These are phyloP conservation scores for Channallabes apus DNA, from an alignment of 2,797 vertebrate genomes.

Conservation along the genomic window DNA sequence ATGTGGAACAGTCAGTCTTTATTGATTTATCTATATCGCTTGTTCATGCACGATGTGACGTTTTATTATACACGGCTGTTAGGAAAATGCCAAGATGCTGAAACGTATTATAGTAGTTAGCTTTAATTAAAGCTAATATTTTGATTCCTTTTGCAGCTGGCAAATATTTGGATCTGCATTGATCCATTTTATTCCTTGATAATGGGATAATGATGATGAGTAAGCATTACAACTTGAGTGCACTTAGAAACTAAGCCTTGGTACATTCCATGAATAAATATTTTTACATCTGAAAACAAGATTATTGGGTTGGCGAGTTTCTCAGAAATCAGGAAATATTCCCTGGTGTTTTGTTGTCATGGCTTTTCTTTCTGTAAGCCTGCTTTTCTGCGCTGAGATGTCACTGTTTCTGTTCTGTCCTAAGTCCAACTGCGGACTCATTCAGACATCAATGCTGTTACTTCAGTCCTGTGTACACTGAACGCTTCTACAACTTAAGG, in stretches of 20 bases:
- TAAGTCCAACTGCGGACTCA: neutral
- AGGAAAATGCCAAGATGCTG: neutral
- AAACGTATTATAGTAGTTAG: neutral
- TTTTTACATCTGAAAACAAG: neutral
- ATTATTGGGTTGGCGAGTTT: neutral
- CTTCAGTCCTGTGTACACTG: neutral
- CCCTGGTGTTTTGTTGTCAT: slow-evolving; percentile 70
- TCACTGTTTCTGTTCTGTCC: slow-evolving; percentile 11
- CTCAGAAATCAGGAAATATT: slow-evolving; percentile 3
- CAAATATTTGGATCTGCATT: neutral
- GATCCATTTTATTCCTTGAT: neutral
- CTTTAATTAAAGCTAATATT: slow-evolving; percentile 10
- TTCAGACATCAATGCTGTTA: slow-evolving; percentile 32
- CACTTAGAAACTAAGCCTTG: neutral
- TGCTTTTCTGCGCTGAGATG: slow-evolving; percentile 24
- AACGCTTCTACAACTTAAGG: neutral
- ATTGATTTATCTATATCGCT: neutral
- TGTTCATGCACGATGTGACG: neutral
- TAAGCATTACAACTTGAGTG: neutral
- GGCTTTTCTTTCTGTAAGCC: slow-evolving; percentile 60
- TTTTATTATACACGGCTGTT: neutral
- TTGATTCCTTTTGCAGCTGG: no score
- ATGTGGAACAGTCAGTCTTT: neutral
- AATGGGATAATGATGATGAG: neutral
- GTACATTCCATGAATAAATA: neutral